Evolutionary conservation across 1,140 invertebrate species (phyloP), one percentile per base, ranked within the genome.

Genomic region (Trialeurodes vaporariorum): DNA sequence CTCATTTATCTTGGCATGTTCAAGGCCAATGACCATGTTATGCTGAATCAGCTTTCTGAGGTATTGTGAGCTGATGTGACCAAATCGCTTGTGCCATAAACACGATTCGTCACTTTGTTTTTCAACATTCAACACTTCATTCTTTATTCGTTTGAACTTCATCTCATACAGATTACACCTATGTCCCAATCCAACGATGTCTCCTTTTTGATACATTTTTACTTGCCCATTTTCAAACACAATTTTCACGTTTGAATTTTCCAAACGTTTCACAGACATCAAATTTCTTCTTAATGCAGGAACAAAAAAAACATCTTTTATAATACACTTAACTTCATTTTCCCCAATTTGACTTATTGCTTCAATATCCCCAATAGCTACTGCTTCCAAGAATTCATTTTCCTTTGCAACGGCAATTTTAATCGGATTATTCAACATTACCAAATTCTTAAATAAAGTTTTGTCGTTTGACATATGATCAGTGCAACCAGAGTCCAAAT

Each of bases 1-100:
- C 13, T 26, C 49, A 11, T 63, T 63, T 9, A 26, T 63, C 17
- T 11, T 26, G 11, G 2, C 23, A 63, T 63, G 5, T 27, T 63
- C 23, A 13, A 67, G 60, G 13, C 66, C 66, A 13, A 61, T 27
- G 25, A 27, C 27, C 27, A 63, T 61, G 5, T 67, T 67, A 0
- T 63, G 26, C 40, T 67, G 27, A 12, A 27, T 17, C 61, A 67
- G 23, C 61, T 24, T 61, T 34, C n/a, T 26, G 26, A 67, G 12
- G 27, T 67, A 61, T 40, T 49, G 34, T 49, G 5, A 17, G 17
- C 17, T 49, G 5, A 49, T 9, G 34, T 49, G 34, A 17, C 34
- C 34, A 49, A 9, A 49, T 49, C 34, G 5, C 34, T 49, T 5
- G 17, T 49, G 34, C 34, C 34, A 63, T 25, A 24, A 24, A 63